Evolutionary conservation across 1,140 invertebrate species (phyloP), one percentile per base, ranked within the genome.

Genomic region (Nomia melanderi): DNA sequence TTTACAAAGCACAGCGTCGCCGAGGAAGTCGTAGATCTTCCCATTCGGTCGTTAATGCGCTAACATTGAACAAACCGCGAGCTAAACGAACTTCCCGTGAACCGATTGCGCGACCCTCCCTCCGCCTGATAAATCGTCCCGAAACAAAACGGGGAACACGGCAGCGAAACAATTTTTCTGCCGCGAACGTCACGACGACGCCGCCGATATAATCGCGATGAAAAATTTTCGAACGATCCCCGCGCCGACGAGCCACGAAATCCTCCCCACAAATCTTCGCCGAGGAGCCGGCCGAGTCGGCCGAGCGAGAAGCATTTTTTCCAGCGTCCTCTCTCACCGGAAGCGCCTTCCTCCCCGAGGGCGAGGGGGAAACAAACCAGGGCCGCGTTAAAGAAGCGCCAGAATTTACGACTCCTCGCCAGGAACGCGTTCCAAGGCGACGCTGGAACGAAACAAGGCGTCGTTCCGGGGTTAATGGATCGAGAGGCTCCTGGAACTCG

Each of bases 151-250:
- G 11, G 3, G 33, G 33, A n/a, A 31, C 27, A 3, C 60, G 36
- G 25, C 33, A 54, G n/a, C 63, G 73, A 36, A 67, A 77, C 65
- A 71, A 77, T 70, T 77, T 70, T 62, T 70, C 66, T 29, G 33
- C 12, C 3, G 23, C 17, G 70, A 77, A 53, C 36, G 31, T 27
- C 59, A 23, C 56, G 74, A 70, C 74, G 47, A 59, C 59, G 25
- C 64, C 53, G 53, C 39, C 73, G 74, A 77, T 77, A 71, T 77
- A 77, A 77, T 77, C 73, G 41, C 25, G 73, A 76, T 76, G 73
- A 76, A 59, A 76, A 76, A 76, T 76, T 59, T 31, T 25, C 63
- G 36, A 64, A 14, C 60, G 36, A 75, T 66, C 12, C 39, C 27
- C 12, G 72, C 50, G 36, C 44, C 63, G 23, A 44, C 72, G 65